Percentiles rank a stretch among this genome's conserved stretches.
Conservation (phyloP, 2,888 invertebrate species). For the Nemotelus pantherinus region DNA sequence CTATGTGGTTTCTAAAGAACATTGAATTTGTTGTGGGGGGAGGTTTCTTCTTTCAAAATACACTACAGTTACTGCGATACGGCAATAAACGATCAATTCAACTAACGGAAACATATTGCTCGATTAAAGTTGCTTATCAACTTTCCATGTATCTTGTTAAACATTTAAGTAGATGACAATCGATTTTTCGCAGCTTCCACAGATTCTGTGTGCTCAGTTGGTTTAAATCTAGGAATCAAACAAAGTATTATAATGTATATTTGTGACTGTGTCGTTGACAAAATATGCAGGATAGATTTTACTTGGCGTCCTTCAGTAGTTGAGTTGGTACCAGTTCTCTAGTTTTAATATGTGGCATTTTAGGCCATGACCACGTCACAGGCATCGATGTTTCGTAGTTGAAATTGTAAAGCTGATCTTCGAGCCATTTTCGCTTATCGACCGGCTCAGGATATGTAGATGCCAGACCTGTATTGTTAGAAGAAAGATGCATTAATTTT, state of each 20-base stretch:
- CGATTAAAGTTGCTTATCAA: no score
- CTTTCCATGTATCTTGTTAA: no score
- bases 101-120: no score
- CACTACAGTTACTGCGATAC: no score
- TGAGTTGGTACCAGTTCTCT: slow-evolving; percentile 61
- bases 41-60: no score
- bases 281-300: slow-evolving; percentile 1
- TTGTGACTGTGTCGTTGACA: neutral
- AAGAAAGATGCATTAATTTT: neutral
- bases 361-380: slow-evolving; percentile 72
- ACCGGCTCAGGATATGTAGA: slow-evolving; percentile 87
- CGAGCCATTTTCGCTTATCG: slow-evolving; percentile 76
- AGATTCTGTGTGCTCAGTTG: no score
- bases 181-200: no score
- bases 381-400: slow-evolving; percentile 84
- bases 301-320: slow-evolving; percentile 50
- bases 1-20: no score
- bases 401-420: slow-evolving; percentile 79
- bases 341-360: slow-evolving; percentile 62
- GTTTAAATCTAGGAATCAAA: no score
- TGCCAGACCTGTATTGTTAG: slow-evolving; percentile 72
- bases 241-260: neutral
- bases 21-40: no score
- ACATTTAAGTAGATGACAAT: no score
- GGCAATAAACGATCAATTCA: no score